Evolutionary conservation across 2,797 vertebrate species (phyloP).

Genomic region (Phrynocephalus forsythii): DNA sequence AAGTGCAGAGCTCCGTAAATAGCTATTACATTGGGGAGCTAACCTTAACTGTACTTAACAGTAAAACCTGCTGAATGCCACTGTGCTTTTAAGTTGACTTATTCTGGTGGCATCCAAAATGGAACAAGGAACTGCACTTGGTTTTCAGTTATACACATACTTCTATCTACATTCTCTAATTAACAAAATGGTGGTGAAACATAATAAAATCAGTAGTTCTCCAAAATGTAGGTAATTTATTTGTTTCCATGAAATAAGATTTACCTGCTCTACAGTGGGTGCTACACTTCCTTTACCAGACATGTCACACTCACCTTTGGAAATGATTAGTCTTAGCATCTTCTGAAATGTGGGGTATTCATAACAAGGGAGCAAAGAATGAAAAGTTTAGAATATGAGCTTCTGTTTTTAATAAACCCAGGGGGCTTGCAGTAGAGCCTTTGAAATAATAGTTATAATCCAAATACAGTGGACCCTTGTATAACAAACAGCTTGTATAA

Average conservation of each 20-base stretch:
- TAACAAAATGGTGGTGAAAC: neutral
- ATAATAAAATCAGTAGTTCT: neutral
- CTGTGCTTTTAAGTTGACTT: neutral
- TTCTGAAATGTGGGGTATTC: neutral
- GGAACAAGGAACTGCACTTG: neutral
- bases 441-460: neutral
- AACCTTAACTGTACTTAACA: conserved; percentile 23
- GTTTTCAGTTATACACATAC: neutral
- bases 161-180: neutral
- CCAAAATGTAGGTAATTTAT: neutral
- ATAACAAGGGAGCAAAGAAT: neutral
- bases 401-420: neutral
- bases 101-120: neutral
- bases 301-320: neutral
- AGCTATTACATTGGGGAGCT: conserved; percentile 40
- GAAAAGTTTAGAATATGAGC: neutral
- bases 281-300: neutral
- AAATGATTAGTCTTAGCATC: neutral
- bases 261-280: neutral
- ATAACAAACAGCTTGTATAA: too few species aligned
- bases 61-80: neutral
- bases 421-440: neutral
- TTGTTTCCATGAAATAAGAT: too few species aligned
- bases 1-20: conserved; percentile 24
- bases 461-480: neutral